Conservation (phyloP, 2,888 invertebrate genomes). For the Drosophila diplacantha region DNA sequence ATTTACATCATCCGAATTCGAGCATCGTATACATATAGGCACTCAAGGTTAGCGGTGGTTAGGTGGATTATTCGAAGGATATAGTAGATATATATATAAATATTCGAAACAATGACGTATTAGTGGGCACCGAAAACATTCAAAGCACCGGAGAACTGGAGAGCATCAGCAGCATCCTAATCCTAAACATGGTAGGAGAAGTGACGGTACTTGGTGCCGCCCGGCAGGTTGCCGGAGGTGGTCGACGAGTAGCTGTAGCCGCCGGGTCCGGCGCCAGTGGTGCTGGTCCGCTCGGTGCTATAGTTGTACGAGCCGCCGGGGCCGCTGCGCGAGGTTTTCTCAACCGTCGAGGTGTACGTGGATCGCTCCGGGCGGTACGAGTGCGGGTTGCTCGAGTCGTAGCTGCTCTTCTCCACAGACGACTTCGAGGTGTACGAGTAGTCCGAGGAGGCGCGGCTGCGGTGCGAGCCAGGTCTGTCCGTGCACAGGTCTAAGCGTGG, state of each 20-base stretch:
- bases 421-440: slow-evolving; percentile 91
- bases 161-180: slow-evolving; percentile 32
- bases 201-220: slow-evolving; percentile 89
- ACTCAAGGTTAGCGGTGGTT: slow-evolving; percentile 37
- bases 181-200: slow-evolving; percentile 91
- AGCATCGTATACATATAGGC: slow-evolving; percentile 41
- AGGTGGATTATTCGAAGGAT: slow-evolving; percentile 31
- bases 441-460: slow-evolving; percentile 86
- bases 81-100: slow-evolving; percentile 21
- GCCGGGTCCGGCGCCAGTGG: slow-evolving; percentile 86
- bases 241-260: slow-evolving; percentile 91
- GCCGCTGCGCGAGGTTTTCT: slow-evolving; percentile 83
- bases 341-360: slow-evolving; percentile 83
- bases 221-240: slow-evolving; percentile 88
- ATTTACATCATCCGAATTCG: slow-evolving; percentile 52
- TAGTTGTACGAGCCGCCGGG: slow-evolving; percentile 86
- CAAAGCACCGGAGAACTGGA: slow-evolving; percentile 17
- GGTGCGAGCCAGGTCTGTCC: slow-evolving; percentile 83
- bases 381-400: slow-evolving; percentile 80
- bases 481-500: slow-evolving; percentile 92
- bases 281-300: slow-evolving; percentile 85
- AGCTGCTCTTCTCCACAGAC: slow-evolving; percentile 80
- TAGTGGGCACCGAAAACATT: slow-evolving; percentile 30
- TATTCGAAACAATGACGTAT: slow-evolving; percentile 34
- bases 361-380: slow-evolving; percentile 81